phyloP scores from a whole-genome alignment of 2,113 vertebrate species.

The Brienomyrus longianalis region DNA sequence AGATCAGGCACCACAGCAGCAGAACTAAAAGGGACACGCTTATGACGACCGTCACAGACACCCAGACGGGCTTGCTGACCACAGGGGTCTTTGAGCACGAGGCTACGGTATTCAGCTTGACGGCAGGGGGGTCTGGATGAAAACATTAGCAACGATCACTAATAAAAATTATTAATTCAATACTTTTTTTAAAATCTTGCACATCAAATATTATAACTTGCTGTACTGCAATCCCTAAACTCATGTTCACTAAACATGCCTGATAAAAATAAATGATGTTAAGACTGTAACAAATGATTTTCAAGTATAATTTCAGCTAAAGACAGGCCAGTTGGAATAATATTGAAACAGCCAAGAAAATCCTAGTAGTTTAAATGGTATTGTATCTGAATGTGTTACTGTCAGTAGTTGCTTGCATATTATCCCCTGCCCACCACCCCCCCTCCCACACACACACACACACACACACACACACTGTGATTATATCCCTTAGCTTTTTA shows the following conservation, averaged over 20 bases:
- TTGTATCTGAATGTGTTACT: background rate
- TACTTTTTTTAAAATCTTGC: background rate
- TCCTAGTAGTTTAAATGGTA: background rate
- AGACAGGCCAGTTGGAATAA: background rate
- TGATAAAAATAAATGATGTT: background rate
- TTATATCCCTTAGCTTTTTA: background rate
- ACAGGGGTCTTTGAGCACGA: background rate
- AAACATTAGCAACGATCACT: background rate
- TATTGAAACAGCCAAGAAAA: background rate
- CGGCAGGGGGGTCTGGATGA: slow-evolving; percentile 20
- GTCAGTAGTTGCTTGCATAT: background rate
- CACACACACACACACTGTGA: background rate
- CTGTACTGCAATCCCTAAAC: background rate
- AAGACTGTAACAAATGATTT: background rate
- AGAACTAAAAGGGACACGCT: slow-evolving; percentile 46
- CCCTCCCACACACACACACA: background rate
- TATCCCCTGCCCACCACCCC: background rate
- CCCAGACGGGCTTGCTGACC: slow-evolving; percentile 41
- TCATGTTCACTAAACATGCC: too few species aligned
- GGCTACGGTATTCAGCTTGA: background rate
- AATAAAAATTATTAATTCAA: background rate
- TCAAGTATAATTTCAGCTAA: background rate
- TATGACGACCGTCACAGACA: slow-evolving; percentile 34
- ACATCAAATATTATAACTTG: background rate
- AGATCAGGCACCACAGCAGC: slow-evolving; percentile 50